These are phyloP conservation scores for Helostoma temminkii DNA, from an alignment of 2,797 vertebrate species.

Conservation along the genomic window DNA sequence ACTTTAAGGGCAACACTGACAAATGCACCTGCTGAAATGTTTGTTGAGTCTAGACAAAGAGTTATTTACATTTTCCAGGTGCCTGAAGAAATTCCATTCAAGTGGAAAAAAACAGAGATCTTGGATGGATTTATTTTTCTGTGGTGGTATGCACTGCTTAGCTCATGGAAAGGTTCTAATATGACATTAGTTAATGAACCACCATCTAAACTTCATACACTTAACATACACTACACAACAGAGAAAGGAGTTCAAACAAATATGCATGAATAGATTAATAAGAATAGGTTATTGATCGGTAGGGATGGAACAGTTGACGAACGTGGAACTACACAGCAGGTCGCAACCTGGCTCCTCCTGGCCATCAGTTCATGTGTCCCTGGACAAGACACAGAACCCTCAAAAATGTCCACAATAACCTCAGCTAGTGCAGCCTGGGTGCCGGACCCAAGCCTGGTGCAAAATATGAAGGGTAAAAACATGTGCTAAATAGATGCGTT, in stretches of 20 bases:
- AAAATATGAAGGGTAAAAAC: too few species aligned
- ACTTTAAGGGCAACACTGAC: not conserved
- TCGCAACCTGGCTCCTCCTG: too few species aligned
- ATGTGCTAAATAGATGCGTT: too few species aligned
- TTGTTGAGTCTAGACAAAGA: not conserved
- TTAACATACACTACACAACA: not conserved
- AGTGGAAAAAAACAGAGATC: not conserved
- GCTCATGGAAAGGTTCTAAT: slow-evolving; percentile 33
- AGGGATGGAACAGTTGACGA: too few species aligned
- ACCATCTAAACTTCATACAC: too few species aligned
- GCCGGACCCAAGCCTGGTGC: too few species aligned
- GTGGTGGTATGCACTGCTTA: slow-evolving; percentile 4
- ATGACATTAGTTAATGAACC: not conserved
- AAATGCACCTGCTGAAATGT: slow-evolving; percentile 33
- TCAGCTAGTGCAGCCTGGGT: too few species aligned
- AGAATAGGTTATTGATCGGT: slow-evolving; percentile 15
- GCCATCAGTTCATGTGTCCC: too few species aligned
- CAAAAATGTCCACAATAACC: too few species aligned
- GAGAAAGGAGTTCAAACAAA: not conserved
- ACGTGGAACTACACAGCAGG: too few species aligned
- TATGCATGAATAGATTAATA: not conserved
- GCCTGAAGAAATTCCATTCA: slow-evolving; percentile 3
- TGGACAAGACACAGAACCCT: too few species aligned
- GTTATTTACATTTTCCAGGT: not conserved
- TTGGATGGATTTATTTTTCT: not conserved